These are phyloP conservation scores for Etheostoma spectabile DNA, from an alignment of 2,113 vertebrate species.

Conservation along the genomic window DNA sequence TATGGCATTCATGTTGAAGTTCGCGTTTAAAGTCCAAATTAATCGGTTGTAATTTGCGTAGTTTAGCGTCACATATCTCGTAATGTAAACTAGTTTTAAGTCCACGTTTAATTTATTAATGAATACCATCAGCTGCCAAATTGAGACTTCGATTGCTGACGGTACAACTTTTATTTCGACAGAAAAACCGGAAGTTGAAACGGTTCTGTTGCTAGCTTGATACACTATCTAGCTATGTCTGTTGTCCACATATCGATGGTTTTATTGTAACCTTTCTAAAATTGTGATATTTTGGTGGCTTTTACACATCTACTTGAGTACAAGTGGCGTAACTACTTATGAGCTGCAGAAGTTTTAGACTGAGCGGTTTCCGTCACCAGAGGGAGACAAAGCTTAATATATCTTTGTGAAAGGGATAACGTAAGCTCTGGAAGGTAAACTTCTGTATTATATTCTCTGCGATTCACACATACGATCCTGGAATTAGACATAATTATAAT, in stretches of 20 bases:
- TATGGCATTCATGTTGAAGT: background rate
- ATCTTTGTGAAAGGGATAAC: background rate
- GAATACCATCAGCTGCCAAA: background rate
- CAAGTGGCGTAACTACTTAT: too few relatives aligned
- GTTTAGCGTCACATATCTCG: background rate
- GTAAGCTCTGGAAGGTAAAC: background rate
- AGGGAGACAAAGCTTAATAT: background rate
- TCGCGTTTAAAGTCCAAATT: background rate
- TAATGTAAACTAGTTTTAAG: background rate
- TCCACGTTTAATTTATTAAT: background rate
- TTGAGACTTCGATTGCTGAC: background rate
- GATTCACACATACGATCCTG: too few relatives aligned
- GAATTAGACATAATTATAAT: fast-evolving
- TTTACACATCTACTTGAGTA: background rate
- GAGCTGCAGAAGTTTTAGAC: background rate
- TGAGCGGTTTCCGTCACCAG: background rate
- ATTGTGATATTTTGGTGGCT: background rate
- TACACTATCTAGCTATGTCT: too few relatives aligned
- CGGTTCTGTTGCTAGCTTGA: background rate
- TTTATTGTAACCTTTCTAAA: background rate
- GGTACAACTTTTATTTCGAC: slow-evolving; percentile 13
- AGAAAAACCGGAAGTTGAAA: background rate
- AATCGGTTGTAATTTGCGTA: background rate
- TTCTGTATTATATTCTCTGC: background rate
- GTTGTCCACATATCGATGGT: background rate